Evolutionary conservation across 2,888 invertebrate genomes (phyloP), one percentile per base, ranked within the genome.

Genomic region (Calameuta idolon): DNA sequence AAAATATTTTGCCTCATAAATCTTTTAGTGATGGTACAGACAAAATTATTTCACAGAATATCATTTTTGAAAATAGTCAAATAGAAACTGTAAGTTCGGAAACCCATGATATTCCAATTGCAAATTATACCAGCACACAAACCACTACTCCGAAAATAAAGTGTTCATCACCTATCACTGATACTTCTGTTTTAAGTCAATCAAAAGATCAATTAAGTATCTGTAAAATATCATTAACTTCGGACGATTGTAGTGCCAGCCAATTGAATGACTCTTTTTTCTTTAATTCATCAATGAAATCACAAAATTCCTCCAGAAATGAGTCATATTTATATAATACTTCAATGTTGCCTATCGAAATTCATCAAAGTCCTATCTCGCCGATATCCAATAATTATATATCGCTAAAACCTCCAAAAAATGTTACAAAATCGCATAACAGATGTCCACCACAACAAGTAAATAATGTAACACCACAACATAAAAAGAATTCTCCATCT

Each of bases 341-440:
- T 31, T 82, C 82, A 30, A 34, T 69, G 31, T 34, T 75, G 30
- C 73, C 77, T 33, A 77, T 78, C 15, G 35, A 75, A 69, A 75
- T 78, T 30, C 37, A 73, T 31, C 79, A 81, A 75, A 84, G 83
- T 75, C 84, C 87, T 12, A 55, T 83, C n/a, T 85, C 86, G 31
- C 83, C 85, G n/a, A 71, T 85, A 1, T 83, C 83, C 69, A 82
- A 77, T 73, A 81, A 80, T 37, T 73, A 76, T 69, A 73, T 79
- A 68, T 40, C 73, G 68, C 12, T 11, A 68, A 82, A 73, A 34
- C 69, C 74, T 71, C 81, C 77, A 12, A 78, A 79, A 79, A 80
- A 77, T 74, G 76, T 74, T 11, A 68, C 74, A 73, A 82, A 77
- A 34, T 40, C 33, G 34, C 79, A 75, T 69, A 81, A 78, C 73